These are phyloP conservation scores for Labeo rohita DNA, from an alignment of 2,113 vertebrate species.

Conservation along the genomic window DNA sequence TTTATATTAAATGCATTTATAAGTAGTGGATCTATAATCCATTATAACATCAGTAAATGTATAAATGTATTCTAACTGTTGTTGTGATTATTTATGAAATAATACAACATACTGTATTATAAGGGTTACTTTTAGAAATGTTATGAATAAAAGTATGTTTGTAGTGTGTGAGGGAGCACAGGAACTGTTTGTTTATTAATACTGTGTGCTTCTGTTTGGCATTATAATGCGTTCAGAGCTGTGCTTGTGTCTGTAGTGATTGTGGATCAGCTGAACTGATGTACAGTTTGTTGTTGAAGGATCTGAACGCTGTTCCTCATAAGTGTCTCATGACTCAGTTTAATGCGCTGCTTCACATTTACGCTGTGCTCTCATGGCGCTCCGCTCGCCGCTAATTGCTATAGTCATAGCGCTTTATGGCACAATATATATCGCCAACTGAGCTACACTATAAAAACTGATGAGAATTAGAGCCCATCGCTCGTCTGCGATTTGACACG, in stretches of 20 bases:
- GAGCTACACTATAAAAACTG: slow-evolving; percentile 88
- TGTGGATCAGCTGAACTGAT: not conserved
- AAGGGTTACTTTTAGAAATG: no score
- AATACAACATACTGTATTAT: no score
- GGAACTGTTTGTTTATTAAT: no score
- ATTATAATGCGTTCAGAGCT: no score
- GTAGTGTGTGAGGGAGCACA: no score
- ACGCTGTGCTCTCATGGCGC: not conserved
- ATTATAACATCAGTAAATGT: no score
- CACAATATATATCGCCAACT: slow-evolving; percentile 91
- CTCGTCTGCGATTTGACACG: slow-evolving; percentile 4
- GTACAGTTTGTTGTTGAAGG: not conserved
- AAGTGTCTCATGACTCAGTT: slow-evolving; percentile 75
- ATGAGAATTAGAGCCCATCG: slow-evolving; percentile 73
- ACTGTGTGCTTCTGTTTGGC: no score
- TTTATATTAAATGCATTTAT: no score
- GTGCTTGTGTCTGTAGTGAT: not conserved
- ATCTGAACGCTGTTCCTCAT: not conserved
- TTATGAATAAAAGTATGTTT: no score
- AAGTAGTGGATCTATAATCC: no score
- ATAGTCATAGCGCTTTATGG: slow-evolving; percentile 89
- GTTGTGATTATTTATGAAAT: no score
- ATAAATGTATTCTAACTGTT: no score
- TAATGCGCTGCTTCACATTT: slow-evolving; percentile 90
- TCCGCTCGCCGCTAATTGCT: slow-evolving; percentile 81